Base-by-base conservation (phyloP, 2,888 invertebrate species). In the Tetranychus piercei region DNA sequence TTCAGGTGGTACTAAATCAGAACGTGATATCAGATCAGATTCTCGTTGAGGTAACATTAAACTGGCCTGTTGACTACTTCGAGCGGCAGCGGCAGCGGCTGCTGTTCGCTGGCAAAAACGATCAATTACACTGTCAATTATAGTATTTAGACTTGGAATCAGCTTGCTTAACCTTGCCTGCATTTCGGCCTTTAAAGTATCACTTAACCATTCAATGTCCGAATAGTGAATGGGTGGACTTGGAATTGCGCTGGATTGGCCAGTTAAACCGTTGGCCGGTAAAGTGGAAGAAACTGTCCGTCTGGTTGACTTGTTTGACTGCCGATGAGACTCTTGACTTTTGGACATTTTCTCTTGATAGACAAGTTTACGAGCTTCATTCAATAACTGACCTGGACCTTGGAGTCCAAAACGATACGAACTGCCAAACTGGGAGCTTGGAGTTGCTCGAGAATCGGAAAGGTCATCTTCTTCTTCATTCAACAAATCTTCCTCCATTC, bases 181-280 rank as follows among this genome's bases (percentile, higher is more conserved):
- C 78, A 95, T 90, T 85, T 95, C 94, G 74, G 88, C 88, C 84
- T 95, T 95, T 6, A 96, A 86, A 75, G 90, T 88, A 81, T 93
- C 92, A n/a, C 93, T 92, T 73, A 96, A 85, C 74, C 90, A 90
- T 81, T 93, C 91, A 8, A 94, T 85, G 81, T 94, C 94, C 5
- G 89, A 55, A 55, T 55, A 55, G 55, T 55, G 87, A 18, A 89
- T 89, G 6, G 74, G 73, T 1, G 89, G 87, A 79, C 88, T 87
- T 69, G 88, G 86, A 6, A 15, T 15, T 15, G 55, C 15, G 34
- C 34, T 34, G 5, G 34, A 34, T 34, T 34, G 34, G n/a, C 66
- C n/a, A n/a, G 15, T 71, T 34, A n/a, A 11, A 34, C 44, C 71
- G 43, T n/a, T 45, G 34, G 34, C 23, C 9, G 71, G 34, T 34